Percentiles rank a stretch among this genome's conserved stretches.
These are phyloP conservation scores for Pollicipes pollicipes DNA, from an alignment of 1,140 invertebrate species.

Conservation along the genomic window DNA sequence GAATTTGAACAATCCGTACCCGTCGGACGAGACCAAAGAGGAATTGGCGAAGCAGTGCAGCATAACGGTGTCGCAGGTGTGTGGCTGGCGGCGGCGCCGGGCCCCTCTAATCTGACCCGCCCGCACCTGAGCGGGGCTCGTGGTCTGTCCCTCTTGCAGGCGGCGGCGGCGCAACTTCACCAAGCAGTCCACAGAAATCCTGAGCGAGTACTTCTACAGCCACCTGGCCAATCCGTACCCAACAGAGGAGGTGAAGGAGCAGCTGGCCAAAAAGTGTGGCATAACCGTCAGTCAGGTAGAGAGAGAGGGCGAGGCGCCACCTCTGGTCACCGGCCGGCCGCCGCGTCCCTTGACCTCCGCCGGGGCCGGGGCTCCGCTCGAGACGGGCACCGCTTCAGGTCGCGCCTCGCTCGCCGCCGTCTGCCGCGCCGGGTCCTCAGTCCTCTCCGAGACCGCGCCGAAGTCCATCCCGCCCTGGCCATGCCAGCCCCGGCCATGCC, in stretches of 20 bases:
- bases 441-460: background rate
- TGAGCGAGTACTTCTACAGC: slow-evolving; percentile 99
- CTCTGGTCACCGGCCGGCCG: background rate
- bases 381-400: too few species aligned
- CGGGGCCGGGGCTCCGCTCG: too few species aligned
- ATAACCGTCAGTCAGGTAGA: slow-evolving; percentile 88
- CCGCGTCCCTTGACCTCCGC: background rate
- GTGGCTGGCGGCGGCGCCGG: too few species aligned
- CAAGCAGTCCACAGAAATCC: slow-evolving; percentile 98
- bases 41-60: too few species aligned
- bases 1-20: too few species aligned
- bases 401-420: background rate
- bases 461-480: slow-evolving; percentile 5
- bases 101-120: too few species aligned
- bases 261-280: slow-evolving; percentile 95
- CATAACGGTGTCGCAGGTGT: too few species aligned
- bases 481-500: background rate
- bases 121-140: background rate
- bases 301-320: background rate
- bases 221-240: slow-evolving; percentile 99
- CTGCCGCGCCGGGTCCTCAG: background rate
- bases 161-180: slow-evolving; percentile 98
- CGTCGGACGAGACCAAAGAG: too few species aligned
- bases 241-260: slow-evolving; percentile 98
- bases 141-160: slow-evolving; percentile 31